These are phyloP conservation scores for Hirudo medicinalis DNA, from an alignment of 1,140 invertebrate species.

Conservation along the genomic window DNA sequence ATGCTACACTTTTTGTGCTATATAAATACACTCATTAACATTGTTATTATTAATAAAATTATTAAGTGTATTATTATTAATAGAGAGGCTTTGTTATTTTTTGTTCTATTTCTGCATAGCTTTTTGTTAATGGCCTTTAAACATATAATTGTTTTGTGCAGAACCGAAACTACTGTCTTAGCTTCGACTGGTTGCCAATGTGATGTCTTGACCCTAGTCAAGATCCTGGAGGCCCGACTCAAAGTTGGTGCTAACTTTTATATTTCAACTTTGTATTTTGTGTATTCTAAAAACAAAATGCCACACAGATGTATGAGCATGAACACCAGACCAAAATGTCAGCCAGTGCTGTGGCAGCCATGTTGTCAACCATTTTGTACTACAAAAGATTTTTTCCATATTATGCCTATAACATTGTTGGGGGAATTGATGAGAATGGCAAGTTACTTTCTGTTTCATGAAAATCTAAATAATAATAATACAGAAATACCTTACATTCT, in stretches of 20 bases:
- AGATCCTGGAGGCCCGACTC: slow-evolving; percentile 69
- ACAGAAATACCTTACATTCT: too few relatives aligned
- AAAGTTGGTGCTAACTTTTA: slow-evolving; percentile 45
- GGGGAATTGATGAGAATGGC: slow-evolving; percentile 58
- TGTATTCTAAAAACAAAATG: neutral
- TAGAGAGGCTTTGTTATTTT: neutral
- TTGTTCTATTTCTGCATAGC: neutral
- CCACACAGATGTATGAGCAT: slow-evolving; percentile 73
- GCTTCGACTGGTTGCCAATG: slow-evolving; percentile 90
- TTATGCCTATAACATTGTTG: slow-evolving; percentile 86
- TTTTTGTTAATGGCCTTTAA: neutral
- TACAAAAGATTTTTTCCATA: slow-evolving; percentile 96
- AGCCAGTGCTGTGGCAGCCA: slow-evolving; percentile 78
- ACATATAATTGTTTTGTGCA: slow-evolving; percentile 28
- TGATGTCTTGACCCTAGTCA: slow-evolving; percentile 81
- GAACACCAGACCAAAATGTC: slow-evolving; percentile 87
- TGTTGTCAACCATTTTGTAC: slow-evolving; percentile 89
- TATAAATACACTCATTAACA: slow-evolving; percentile 3
- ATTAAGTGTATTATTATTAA: too few relatives aligned
- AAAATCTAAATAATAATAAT: too few relatives aligned
- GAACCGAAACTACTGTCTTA: slow-evolving; percentile 66
- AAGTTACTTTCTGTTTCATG: neutral
- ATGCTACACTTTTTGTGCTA: too few relatives aligned
- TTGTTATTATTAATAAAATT: too few relatives aligned
- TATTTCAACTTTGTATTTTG: neutral